A percentile compares a stretch with the other conserved stretches of the same genome.
Conservation (phyloP, 2,797 vertebrate genomes). For the Spheniscus humboldti region DNA sequence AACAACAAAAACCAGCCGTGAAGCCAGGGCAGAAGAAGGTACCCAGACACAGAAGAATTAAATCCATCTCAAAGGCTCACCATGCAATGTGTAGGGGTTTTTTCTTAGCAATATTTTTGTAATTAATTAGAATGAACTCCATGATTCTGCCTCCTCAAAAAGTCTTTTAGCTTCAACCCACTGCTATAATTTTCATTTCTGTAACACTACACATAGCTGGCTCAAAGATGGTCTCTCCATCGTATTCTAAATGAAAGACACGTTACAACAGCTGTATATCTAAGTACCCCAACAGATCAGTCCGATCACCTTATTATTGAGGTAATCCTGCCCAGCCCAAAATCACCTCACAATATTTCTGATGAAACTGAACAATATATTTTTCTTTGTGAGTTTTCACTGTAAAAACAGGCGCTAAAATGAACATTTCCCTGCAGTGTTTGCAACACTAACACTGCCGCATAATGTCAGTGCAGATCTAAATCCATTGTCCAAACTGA, state of each 20-base stretch:
- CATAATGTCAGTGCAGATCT: conserved; percentile 3
- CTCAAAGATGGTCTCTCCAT: conserved; percentile 9
- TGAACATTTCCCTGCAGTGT: not conserved
- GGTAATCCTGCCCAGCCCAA: accelerated
- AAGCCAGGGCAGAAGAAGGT: not conserved
- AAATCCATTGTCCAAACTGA: not conserved
- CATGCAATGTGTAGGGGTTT: not conserved
- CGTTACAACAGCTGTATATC: not conserved
- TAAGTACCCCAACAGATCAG: not conserved
- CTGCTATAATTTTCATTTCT: not conserved
- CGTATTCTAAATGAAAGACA: not conserved
- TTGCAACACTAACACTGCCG: not conserved
- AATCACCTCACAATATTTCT: not conserved
- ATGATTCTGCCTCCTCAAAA: not conserved
- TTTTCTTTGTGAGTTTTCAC: not conserved
- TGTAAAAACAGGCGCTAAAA: not conserved
- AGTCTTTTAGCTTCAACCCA: not conserved
- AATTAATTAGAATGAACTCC: not conserved
- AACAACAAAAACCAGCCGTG: not conserved
- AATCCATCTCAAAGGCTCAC: not conserved
- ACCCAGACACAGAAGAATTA: not conserved
- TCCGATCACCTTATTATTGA: not conserved
- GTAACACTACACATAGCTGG: not conserved
- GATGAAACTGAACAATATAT: not conserved
- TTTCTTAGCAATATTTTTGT: not conserved